These are phyloP conservation scores for Mormoops blainvillei DNA, from an alignment of 2,113 vertebrate genomes.

Conservation along the genomic window DNA sequence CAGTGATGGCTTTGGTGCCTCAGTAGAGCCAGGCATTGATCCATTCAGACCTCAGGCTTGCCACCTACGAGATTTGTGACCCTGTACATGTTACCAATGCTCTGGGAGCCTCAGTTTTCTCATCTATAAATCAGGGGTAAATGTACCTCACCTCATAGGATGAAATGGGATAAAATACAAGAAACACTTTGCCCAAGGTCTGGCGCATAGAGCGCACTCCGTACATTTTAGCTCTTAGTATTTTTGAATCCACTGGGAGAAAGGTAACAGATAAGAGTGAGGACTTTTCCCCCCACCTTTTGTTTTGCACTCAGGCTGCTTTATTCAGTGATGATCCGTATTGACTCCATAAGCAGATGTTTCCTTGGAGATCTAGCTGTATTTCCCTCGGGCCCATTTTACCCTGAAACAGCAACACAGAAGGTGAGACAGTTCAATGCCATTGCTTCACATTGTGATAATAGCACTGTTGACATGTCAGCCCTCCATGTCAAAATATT, in stretches of 20 bases:
- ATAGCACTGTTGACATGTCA: constrained; percentile 56
- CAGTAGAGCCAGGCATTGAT: neutral
- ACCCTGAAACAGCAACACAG: constrained; percentile 37
- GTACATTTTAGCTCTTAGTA: neutral
- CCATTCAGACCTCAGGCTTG: neutral
- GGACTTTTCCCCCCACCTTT: neutral
- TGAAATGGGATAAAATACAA: neutral
- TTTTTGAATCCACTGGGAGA: neutral
- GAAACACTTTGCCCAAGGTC: neutral
- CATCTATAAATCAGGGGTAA: neutral
- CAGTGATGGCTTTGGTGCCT: neutral
- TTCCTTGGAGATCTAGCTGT: constrained; percentile 54
- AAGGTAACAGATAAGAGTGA: neutral
- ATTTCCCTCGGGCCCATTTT: constrained; percentile 66
- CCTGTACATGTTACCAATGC: neutral
- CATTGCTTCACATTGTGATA: constrained; percentile 37
- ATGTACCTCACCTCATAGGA: neutral
- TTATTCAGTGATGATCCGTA: constrained; percentile 39
- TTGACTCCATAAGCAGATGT: constrained; percentile 56
- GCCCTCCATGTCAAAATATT: constrained; percentile 60
- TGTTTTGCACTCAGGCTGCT: constrained; percentile 19
- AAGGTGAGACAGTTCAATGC: constrained; percentile 62
- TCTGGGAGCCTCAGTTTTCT: neutral
- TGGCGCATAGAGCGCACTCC: neutral
- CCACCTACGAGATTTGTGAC: neutral